Evolutionary conservation across 2,797 vertebrate species (phyloP).

Genomic region (Amazona finschi): DNA sequence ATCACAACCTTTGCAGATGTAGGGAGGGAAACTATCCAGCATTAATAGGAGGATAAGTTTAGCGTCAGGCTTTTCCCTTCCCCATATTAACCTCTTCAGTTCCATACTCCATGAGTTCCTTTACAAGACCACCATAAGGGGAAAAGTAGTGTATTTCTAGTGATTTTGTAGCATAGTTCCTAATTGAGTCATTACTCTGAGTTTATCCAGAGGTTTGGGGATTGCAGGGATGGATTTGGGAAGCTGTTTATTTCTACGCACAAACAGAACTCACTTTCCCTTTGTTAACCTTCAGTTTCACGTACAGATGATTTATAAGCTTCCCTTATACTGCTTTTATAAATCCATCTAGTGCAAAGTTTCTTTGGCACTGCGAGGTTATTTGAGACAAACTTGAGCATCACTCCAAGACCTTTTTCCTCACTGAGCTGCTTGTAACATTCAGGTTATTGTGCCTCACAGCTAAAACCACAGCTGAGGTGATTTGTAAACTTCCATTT

Average conservation of each 20-base stretch:
- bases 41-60: neutral
- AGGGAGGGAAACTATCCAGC: neutral
- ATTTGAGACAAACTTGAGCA: slow-evolving; percentile 55
- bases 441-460: slow-evolving; percentile 61
- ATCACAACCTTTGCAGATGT: neutral
- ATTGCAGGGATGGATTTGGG: slow-evolving; percentile 5
- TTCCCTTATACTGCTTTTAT: slow-evolving; percentile 26
- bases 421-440: slow-evolving; percentile 30
- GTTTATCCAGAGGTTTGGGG: slow-evolving; percentile 3
- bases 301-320: slow-evolving; percentile 44
- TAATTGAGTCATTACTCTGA: slow-evolving; percentile 29
- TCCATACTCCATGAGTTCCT: neutral
- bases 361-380: slow-evolving; percentile 54
- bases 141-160: neutral
- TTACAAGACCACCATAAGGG: neutral
- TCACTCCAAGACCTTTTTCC: slow-evolving; percentile 42
- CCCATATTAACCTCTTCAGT: neutral
- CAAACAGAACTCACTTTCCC: slow-evolving; percentile 23
- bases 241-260: neutral
- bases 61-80: neutral
- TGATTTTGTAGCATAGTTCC: neutral
- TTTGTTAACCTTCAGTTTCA: slow-evolving; percentile 37
- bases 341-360: slow-evolving; percentile 55
- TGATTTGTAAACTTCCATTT: slow-evolving; percentile 60
- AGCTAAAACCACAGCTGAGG: slow-evolving; percentile 49